A percentile compares a stretch with the other conserved stretches of the same genome.
These are phyloP conservation scores for Vanessa atalanta DNA, from an alignment of 1,140 invertebrate species.

Conservation along the genomic window DNA sequence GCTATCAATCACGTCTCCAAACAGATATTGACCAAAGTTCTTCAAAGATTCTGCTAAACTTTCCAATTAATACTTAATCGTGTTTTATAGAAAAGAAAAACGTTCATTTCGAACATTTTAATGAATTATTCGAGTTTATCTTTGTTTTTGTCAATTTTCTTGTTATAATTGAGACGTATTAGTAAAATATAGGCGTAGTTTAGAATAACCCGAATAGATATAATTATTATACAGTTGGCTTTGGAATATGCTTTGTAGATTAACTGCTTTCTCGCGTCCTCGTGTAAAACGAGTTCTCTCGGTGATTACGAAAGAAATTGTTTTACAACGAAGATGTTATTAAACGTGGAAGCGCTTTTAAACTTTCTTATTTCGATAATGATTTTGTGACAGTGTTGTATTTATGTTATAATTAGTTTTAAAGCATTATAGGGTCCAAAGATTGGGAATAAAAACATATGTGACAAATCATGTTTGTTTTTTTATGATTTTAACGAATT, in stretches of 20 bases:
- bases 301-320: conserved; percentile 44
- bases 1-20: conserved; percentile 54
- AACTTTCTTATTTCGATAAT: conserved; percentile 62
- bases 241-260: conserved; percentile 73
- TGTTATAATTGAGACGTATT: conserved; percentile 56
- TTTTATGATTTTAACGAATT: conserved; percentile 44
- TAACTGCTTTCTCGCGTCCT: conserved; percentile 60
- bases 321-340: conserved; percentile 54
- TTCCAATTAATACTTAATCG: conserved; percentile 9
- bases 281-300: conserved; percentile 64
- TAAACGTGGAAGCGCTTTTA: conserved; percentile 48
- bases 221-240: conserved; percentile 65
- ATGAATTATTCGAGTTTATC: conserved; percentile 13
- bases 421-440: conserved; percentile 82
- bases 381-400: conserved; percentile 75
- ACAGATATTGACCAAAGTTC: conserved; percentile 43
- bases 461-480: conserved; percentile 77
- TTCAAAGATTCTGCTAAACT: conserved; percentile 32
- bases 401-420: conserved; percentile 81
- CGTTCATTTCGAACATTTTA: conserved; percentile 8
- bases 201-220: conserved; percentile 71
- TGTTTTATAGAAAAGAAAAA: conserved; percentile 14
- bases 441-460: conserved; percentile 82
- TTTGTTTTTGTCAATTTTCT: conserved; percentile 46
- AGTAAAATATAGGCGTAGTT: conserved; percentile 63